Evolutionary conservation across 2,797 vertebrate genomes (phyloP), one percentile per base, ranked within the genome.

Genomic region (Poecile montanus): DNA sequence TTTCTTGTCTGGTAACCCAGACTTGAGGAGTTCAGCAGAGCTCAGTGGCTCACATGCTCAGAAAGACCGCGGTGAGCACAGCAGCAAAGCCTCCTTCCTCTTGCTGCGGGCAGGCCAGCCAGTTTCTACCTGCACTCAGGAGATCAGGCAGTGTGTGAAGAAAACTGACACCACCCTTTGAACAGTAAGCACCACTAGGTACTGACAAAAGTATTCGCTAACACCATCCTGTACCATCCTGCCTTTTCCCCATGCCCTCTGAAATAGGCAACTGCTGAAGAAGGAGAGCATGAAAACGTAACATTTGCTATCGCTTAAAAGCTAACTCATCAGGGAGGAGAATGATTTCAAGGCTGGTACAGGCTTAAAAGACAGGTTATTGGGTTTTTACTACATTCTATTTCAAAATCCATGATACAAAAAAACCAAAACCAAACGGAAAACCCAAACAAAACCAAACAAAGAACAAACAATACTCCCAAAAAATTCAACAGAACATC

Each of bases 31-130:
- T 7, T 67, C 54, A 45, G 50, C 15, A 10, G 0, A 40, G 38
- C 13, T 40, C 38, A 40, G 0, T 10, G 44, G 32, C 20, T 30
- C n/a, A 16, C 7, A 1, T 2, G 9, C 36, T 42, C 58, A 30
- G 56, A 73, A 58, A 34, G 26, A 40, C 8, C 25, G 47, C 47
- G 11, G 21, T 4, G n/a, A 42, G 63, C 20, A 26, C 8, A 54
- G 44, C 34, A 65, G 40, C 42, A 42, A 50, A 76, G 38, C 56
- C 48, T 61, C 3, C 0, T 15, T 65, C 16, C 32, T 61, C 19
- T 20, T 25, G 36, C n/a, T 17, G 7, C 0, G 12, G 42, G 22
- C 5, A 2, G n/a, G 38, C 21, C 1, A 6, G 56, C 26, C 75
- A 18, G 14, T 20, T 60, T 25, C 58, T 17, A 7, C 8, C 6